Base-by-base conservation (phyloP, 2,888 invertebrate species). In the Serrognathus titanus region DNA sequence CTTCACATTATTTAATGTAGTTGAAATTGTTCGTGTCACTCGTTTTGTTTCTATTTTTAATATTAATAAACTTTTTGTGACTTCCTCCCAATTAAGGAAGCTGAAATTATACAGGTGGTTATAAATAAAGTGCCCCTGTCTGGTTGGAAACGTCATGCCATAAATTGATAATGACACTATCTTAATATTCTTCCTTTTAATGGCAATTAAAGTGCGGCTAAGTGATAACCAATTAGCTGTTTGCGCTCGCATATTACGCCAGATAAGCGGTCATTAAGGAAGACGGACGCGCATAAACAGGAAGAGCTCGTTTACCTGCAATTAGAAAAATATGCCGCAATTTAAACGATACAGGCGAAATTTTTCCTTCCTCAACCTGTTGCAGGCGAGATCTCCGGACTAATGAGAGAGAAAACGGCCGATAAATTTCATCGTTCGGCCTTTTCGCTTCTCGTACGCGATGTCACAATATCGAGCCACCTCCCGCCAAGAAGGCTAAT, bases 401-500 rank as follows among this genome's bases (percentile, higher is more conserved):
- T 31, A 31, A 31, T 31, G 24, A 31, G 24, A 31, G 24, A 31
- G 24, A 31, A 31, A 31, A 16, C 12, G 43, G 43, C 43, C 43
- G 43, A 10, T 16, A 43, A 16, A 43, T 43, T 43, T 43, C 43
- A 31, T 31, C 24, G 24, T 31, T 31, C 43, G 43, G 43, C 10
- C 13, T 43, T 43, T 43, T 43, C 20, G 43, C 20, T 43, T 43
- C 43, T 43, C 20, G 43, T 43, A 31, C 53, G 47, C 13, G 43
- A 45, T 55, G 55, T 55, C 52, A 57, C 52, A 57, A 52, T 57
- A 57, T 57, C 43, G 43, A 41, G 57, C 38, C 48, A 41, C 57
- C 57, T 24, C 57, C 48, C 47, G 57, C 57, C 52, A 52, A 48
- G 57, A 57, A 48, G 37, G 40, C 52, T 57, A 57, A 57, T 57